Evolutionary conservation across 1,140 invertebrate genomes (phyloP), one percentile per base, ranked within the genome.

Genomic region (Saccostrea cuccullata): DNA sequence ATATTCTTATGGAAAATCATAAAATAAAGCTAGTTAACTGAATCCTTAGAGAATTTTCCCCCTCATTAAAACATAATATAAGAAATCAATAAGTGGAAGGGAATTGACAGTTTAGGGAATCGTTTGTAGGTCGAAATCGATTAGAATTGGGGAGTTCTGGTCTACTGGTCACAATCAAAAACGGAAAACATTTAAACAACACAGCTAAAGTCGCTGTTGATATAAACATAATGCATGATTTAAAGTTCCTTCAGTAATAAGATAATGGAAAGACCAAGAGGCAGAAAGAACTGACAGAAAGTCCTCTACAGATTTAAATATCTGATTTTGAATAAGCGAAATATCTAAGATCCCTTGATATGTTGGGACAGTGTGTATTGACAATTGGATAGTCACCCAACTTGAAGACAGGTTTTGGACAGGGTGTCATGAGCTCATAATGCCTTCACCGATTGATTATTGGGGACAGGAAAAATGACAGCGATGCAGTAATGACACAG

Each of bases 101-200:
- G 58, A 20, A 77, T 77, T 13, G 47, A 47, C 47, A 17, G n/a
- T 64, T 64, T 17, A 64, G n/a, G 58, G 15, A 17, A 20, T 30
- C 13, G 70, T 77, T 6, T 77, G 70, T 77, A 23, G 23, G 70
- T 26, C 26, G 20, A 2, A 77, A 77, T 77, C 70, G 70, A 77
- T 77, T 77, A 77, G 70, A 77, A 77, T 36, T 77, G 70, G 70
- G 30, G 26, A 77, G 70, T 77, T 77, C 70, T 77, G 70, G 70
- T 77, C 70, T 77, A 17, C 23, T 77, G 70, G 70, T 30, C 30
- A 30, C 70, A 77, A 77, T 77, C 70, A 77, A 30, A 77, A 30
- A 77, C 70, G 26, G 70, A 30, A 30, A 77, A 13, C 70, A 77
- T 77, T 77, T 77, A 77, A 77, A 77, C 13, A 36, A 15, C 70